Evolutionary conservation across 2,113 vertebrate genomes (phyloP).

Genomic region (Mystacornis crossleyi): DNA sequence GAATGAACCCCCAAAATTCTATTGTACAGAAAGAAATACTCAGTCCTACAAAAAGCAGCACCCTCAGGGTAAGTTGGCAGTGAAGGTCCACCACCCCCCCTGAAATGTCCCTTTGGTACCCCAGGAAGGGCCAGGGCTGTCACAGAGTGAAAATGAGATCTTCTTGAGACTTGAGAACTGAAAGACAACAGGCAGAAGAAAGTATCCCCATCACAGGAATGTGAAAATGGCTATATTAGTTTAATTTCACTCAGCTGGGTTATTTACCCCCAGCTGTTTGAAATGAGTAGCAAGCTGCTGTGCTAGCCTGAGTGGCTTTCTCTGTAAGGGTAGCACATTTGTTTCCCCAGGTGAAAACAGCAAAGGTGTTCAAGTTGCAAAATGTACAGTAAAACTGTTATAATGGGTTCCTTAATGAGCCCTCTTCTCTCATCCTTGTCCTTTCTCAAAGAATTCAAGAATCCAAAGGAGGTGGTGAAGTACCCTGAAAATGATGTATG

Average conservation of each 20-base stretch:
- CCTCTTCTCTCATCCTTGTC: background rate
- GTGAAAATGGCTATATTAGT: background rate
- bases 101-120: background rate
- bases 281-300: background rate
- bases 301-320: background rate
- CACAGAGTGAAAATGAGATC: background rate
- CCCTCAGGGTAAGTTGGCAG: fast-evolving
- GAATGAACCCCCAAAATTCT: background rate
- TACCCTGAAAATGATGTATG: background rate
- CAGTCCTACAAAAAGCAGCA: background rate
- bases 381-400: background rate
- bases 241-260: background rate
- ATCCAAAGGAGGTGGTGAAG: background rate
- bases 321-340: background rate
- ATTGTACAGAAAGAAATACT: background rate
- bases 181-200: background rate
- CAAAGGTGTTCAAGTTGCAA: background rate
- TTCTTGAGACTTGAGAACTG: background rate
- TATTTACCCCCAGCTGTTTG: background rate
- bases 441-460: background rate
- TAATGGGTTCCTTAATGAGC: background rate
- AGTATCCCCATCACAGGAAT: background rate
- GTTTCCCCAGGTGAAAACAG: background rate
- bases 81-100: background rate
- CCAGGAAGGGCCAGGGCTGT: background rate